phyloP scores from a whole-genome alignment of 2,888 invertebrate genomes.

The Erebia palarica region DNA sequence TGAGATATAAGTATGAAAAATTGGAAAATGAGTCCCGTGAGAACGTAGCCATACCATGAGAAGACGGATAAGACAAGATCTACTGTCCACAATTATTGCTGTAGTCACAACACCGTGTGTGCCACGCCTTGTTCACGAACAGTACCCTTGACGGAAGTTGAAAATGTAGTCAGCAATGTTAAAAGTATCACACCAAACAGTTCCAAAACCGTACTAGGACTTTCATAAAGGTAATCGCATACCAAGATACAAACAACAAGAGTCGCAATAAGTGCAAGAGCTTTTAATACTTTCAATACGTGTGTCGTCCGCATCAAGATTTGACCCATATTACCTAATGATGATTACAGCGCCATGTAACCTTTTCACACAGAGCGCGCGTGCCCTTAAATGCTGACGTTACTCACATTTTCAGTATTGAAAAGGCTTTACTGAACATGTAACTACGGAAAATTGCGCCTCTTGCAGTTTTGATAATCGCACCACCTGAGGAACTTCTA shows the following conservation, averaged over 20 bases:
- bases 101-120: slow-evolving; percentile 63
- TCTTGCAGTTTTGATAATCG: too few species aligned
- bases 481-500: neutral
- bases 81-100: slow-evolving; percentile 69
- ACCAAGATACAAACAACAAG: too few species aligned
- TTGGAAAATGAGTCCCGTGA: neutral
- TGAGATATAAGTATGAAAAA: neutral
- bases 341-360: too few species aligned
- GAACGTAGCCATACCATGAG: slow-evolving; percentile 36
- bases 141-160: slow-evolving; percentile 9
- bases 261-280: neutral
- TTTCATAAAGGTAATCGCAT: neutral
- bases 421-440: neutral
- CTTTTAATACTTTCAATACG: neutral
- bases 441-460: too few species aligned
- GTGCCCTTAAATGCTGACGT: neutral
- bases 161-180: neutral
- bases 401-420: neutral
- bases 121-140: slow-evolving; percentile 28
- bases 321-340: too few species aligned
- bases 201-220: neutral
- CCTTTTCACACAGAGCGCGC: too few species aligned
- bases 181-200: neutral
- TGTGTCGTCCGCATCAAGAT: neutral
- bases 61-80: slow-evolving; percentile 65